phyloP scores from a whole-genome alignment of 2,888 invertebrate species.

The Dryobota labecula region DNA sequence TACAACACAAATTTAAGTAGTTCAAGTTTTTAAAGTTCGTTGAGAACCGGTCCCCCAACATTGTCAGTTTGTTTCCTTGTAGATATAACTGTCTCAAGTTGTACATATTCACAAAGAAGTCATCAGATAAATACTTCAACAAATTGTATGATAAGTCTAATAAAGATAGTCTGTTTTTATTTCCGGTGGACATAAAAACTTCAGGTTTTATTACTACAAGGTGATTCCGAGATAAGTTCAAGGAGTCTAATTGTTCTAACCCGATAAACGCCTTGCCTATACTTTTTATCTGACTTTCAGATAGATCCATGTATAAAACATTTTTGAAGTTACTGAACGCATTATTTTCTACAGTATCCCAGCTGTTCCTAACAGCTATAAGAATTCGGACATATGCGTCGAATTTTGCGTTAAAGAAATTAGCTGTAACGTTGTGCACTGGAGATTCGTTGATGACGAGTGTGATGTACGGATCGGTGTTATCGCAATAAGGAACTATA shows the following conservation, averaged over 20 bases:
- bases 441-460: slow-evolving; percentile 44
- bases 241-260: slow-evolving; percentile 44
- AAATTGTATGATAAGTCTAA: slow-evolving; percentile 60
- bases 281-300: slow-evolving; percentile 43
- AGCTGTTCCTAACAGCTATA: slow-evolving; percentile 40
- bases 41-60: slow-evolving; percentile 2
- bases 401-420: slow-evolving; percentile 35
- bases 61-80: slow-evolving; percentile 54
- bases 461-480: slow-evolving; percentile 44
- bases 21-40: slow-evolving; percentile 40
- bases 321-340: slow-evolving; percentile 60
- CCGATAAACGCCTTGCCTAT: slow-evolving; percentile 52
- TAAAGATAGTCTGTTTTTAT: slow-evolving; percentile 42
- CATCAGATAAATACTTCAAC: slow-evolving; percentile 38
- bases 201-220: slow-evolving; percentile 39
- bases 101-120: slow-evolving; percentile 38
- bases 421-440: slow-evolving; percentile 9
- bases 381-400: slow-evolving; percentile 44
- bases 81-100: slow-evolving; percentile 53
- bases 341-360: slow-evolving; percentile 34
- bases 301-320: slow-evolving; percentile 55
- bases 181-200: slow-evolving; percentile 42
- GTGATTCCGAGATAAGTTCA: slow-evolving; percentile 59
- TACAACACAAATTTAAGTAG: slow-evolving; percentile 54
- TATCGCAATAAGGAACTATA: slow-evolving; percentile 20